Conservation (phyloP, 2,113 vertebrate genomes). For the Phoxinus phoxinus region DNA sequence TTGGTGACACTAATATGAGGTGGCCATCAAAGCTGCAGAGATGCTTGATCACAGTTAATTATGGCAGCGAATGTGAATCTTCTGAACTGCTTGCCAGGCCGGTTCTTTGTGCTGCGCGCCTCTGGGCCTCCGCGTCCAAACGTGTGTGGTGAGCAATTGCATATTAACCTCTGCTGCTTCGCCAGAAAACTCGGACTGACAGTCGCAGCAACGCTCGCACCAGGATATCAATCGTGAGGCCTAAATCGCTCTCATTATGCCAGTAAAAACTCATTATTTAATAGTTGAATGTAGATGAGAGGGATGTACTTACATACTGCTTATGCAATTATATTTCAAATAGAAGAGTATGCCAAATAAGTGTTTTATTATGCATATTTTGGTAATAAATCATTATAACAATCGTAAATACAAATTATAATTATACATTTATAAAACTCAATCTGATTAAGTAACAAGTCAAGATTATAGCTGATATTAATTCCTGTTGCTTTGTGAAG, state of each 20-base stretch:
- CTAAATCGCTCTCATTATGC: background rate
- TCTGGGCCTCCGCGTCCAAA: slow-evolving; percentile 28
- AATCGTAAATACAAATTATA: too few relatives aligned
- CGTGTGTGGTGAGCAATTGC: slow-evolving; percentile 54
- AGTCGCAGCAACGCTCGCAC: background rate
- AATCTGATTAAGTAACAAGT: background rate
- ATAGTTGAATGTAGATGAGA: background rate
- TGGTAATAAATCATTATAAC: background rate
- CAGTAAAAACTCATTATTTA: background rate
- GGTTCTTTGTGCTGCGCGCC: slow-evolving; percentile 15
- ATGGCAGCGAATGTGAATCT: slow-evolving; percentile 46
- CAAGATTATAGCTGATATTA: background rate
- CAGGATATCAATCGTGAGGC: background rate
- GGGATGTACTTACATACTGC: background rate
- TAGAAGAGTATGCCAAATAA: background rate
- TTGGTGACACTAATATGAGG: slow-evolving; percentile 57
- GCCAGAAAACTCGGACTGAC: slow-evolving; percentile 15
- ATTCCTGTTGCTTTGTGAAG: too few relatives aligned
- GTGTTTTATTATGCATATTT: background rate
- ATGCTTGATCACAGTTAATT: slow-evolving; percentile 58
- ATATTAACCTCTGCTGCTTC: slow-evolving; percentile 39
- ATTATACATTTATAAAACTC: background rate
- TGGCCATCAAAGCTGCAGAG: slow-evolving; percentile 55
- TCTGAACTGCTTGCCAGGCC: slow-evolving; percentile 53
- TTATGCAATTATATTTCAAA: background rate